phyloP scores from a whole-genome alignment of 2,888 invertebrate genomes.

The Rhimphoctona megacephalus region DNA sequence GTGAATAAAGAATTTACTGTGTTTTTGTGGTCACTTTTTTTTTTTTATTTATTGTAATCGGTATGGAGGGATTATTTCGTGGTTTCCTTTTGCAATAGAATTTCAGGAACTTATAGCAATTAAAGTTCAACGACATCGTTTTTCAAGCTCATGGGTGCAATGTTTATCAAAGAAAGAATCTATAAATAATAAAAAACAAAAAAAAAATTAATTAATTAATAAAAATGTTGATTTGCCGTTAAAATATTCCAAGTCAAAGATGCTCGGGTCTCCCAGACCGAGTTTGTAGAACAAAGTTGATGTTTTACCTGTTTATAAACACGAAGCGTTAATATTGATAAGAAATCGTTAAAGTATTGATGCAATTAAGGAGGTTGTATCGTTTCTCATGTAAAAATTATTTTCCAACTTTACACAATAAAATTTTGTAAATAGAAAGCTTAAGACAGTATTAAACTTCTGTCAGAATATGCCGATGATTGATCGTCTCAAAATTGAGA shows the following conservation, averaged over 20 bases:
- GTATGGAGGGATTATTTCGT: not conserved
- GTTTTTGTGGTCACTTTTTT: no score
- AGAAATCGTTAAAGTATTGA: not conserved
- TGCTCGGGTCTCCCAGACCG: not conserved
- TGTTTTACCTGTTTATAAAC: no score
- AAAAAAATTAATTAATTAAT: no score
- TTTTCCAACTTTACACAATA: no score
- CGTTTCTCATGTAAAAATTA: no score
- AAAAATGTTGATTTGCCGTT: not conserved
- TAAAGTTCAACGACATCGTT: conserved; percentile 51
- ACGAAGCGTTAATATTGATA: not conserved
- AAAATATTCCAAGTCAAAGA: not conserved
- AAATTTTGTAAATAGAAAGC: no score
- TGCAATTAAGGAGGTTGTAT: no score
- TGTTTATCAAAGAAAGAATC: not conserved
- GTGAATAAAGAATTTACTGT: not conserved
- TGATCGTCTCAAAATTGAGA: no score
- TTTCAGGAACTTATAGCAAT: not conserved
- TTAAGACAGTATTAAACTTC: no score
- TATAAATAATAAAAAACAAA: no score
- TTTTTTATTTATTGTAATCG: not conserved
- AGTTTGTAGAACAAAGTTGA: no score
- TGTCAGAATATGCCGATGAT: no score
- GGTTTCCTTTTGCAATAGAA: not conserved
- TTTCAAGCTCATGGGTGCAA: not conserved